Evolutionary conservation across 2,888 invertebrate species (phyloP).

Genomic region (Stenchaetothrips biformis): DNA sequence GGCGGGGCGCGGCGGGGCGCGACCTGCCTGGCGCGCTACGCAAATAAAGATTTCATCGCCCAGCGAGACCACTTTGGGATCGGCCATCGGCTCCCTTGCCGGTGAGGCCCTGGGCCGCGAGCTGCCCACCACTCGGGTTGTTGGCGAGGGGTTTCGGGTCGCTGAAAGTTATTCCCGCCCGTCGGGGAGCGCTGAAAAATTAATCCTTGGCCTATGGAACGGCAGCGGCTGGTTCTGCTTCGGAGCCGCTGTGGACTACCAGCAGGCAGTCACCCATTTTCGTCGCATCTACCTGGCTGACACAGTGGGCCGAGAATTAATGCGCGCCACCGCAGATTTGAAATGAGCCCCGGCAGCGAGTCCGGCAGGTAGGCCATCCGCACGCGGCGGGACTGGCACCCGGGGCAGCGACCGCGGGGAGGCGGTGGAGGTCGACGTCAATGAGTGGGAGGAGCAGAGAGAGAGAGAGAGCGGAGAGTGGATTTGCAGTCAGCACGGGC

Average conservation of each 20-base stretch:
- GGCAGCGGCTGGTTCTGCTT: too few species aligned
- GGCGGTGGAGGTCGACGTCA: too few species aligned
- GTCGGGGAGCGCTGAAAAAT: background rate
- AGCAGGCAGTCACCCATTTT: too few species aligned
- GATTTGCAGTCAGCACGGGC: too few species aligned
- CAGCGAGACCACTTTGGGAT: background rate
- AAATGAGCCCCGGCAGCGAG: too few species aligned
- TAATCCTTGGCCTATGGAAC: background rate
- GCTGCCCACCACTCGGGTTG: background rate
- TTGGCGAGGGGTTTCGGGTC: background rate
- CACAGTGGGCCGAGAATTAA: too few species aligned
- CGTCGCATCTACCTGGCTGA: too few species aligned
- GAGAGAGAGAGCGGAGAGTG: background rate
- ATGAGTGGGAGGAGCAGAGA: background rate
- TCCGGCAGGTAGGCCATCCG: background rate
- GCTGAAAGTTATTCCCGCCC: background rate
- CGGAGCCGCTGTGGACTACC: too few species aligned
- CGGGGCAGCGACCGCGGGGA: background rate
- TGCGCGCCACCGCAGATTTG: too few species aligned
- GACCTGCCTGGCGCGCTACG: background rate
- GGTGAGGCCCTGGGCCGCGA: background rate
- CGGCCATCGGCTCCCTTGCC: background rate
- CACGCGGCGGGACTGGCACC: background rate
- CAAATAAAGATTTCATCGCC: background rate
- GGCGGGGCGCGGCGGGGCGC: background rate